Evolutionary conservation across 1,140 invertebrate species (phyloP).

Genomic region (Rhyacophila brunnea): DNA sequence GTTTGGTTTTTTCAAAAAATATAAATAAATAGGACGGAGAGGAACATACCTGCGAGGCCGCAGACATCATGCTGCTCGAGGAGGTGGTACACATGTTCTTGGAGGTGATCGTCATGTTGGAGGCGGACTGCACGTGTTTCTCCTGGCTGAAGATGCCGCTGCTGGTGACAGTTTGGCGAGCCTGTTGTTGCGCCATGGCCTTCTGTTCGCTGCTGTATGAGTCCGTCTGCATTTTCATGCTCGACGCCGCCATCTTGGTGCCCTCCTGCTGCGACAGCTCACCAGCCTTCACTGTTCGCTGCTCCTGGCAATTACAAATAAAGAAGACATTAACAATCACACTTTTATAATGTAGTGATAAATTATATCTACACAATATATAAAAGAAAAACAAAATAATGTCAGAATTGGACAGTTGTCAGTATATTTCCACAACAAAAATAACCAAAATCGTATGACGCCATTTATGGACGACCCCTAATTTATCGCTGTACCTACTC

Average conservation of each 20-base stretch:
- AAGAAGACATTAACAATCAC: no score
- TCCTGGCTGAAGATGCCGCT: constrained; percentile 80
- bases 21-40: neutral
- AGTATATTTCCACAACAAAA: no score
- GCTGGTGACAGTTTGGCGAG: constrained; percentile 74
- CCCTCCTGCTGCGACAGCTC: constrained; percentile 81
- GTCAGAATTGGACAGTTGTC: no score
- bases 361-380: no score
- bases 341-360: no score
- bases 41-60: constrained; percentile 42
- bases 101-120: constrained; percentile 73
- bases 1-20: no score
- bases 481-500: no score
- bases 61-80: constrained; percentile 61
- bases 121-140: constrained; percentile 68
- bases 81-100: constrained; percentile 71
- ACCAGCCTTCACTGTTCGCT: constrained; percentile 75
- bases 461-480: no score
- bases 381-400: no score
- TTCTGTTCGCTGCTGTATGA: constrained; percentile 83
- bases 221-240: constrained; percentile 81
- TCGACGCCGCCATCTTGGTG: constrained; percentile 73
- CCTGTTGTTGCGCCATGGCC: constrained; percentile 79
- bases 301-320: constrained; percentile 60
- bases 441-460: no score